Evolutionary conservation across 2,888 invertebrate species (phyloP), one percentile per base, ranked within the genome.

Genomic region (Neoaliturus tenellus): DNA sequence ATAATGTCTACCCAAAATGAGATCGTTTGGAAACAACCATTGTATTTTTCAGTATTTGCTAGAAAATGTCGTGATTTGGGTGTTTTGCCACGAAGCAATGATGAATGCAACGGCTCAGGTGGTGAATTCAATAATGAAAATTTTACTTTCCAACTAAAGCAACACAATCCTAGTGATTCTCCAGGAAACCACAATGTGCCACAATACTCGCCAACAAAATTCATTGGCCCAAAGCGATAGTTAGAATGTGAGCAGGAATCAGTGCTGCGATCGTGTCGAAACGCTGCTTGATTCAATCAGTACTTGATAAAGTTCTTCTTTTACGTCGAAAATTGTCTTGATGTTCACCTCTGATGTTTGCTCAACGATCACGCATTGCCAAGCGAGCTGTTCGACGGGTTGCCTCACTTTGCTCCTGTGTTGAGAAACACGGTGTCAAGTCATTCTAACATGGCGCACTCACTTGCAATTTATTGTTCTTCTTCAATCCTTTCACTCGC

Each of bases 151-250:
- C 33, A 28, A 33, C 31, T 33, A 67, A 67, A 20, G 20, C 78
- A 78, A n/a, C 80, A 55, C 51, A 80, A 51, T 51, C 80, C 55
- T 31, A 31, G 80, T n/a, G 33, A 17, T 51, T 80, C 80, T 6
- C 55, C 55, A 33, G 28, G 10, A 51, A 51, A 75, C 44, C 25
- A 44, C 14, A 75, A 44, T 75, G 75, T 44, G 17, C 39, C 10
- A 33, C 12, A 73, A 25, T 78, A 28, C 6, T 78, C 78, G 78
- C 48, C 17, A 39, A 78, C 78, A 39, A 4, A 10, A 12, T 78
- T 28, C 78, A 78, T 78, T 78, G 12, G 44, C 14, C 48, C 78
- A 78, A 78, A 25, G 0, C 0, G 41, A 44, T 48, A 23, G 3
- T 44, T 25, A 78, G 25, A 12, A 78, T 67, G 67, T n/a, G 17